Base-by-base conservation (phyloP, 1,140 invertebrate genomes). In the Drosophila ananassae region DNA sequence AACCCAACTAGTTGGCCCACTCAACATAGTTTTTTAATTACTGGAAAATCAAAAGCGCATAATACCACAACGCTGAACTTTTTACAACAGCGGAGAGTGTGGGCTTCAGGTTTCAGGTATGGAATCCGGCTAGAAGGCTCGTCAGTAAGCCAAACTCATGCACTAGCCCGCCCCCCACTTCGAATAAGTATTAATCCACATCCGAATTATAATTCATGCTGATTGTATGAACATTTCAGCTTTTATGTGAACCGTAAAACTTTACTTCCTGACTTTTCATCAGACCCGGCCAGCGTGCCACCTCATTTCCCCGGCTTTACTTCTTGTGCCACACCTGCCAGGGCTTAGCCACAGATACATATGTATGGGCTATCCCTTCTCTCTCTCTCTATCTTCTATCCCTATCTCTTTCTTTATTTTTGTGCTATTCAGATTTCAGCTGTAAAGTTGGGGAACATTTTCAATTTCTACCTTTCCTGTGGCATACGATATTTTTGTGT, bases 171-270 rank as follows among this genome's bases (percentile, higher is more conserved):
- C 46, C 53, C 28, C 46, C 57, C 72, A 77, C 68, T 66, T 71
- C 69, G 52, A 63, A 37, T 48, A 67, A 87, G 84, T 79, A 89
- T 89, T 89, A 89, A 89, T 89, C 83, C 84, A 77, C 83, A 89
- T 89, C 83, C 83, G 84, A 89, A 83, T 89, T 89, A 89, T 89
- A 89, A 89, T 89, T 89, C 83, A 89, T 89, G 84, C 84, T 89
- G 84, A 89, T 89, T 89, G 83, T 89, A 89, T 89, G 83, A 89
- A 79, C 83, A 89, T 89, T 89, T 83, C 84, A 79, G 83, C 84
- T 89, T 89, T 83, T 89, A 79, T 89, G 79, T 89, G 83, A 89
- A 89, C 83, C 84, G 79, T 89, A 89, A 89, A 89, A 89, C 84
- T 89, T 89, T 89, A 73, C 76, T 89, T 89, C 83, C 83, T 89